Evolutionary conservation across 2,113 vertebrate species (phyloP).

Genomic region (Mirza zaza): DNA sequence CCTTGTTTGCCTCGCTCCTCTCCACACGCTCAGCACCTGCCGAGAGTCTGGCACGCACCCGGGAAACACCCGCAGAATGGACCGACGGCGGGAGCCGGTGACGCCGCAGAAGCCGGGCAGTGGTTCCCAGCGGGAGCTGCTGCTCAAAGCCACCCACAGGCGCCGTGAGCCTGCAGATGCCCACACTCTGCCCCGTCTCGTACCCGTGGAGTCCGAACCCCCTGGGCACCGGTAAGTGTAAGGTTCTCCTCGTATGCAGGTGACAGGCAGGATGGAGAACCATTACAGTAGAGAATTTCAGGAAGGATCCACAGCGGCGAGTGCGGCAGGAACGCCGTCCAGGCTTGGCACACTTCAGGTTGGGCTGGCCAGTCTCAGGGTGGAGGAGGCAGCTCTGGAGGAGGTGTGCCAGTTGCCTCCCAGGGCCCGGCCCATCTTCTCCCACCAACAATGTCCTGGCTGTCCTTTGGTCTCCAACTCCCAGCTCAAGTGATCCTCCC

Average conservation of each 20-base stretch:
- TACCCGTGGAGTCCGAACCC: not conserved
- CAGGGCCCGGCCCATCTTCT: not conserved
- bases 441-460: not conserved
- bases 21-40: not conserved
- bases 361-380: not conserved
- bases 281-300: not conserved
- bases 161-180: not conserved
- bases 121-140: not conserved
- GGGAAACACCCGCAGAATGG: not conserved
- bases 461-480: not conserved
- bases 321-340: not conserved
- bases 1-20: not conserved
- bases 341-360: not conserved
- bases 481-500: too few species aligned
- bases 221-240: not conserved
- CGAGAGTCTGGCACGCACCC: not conserved
- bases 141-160: not conserved
- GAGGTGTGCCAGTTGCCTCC: not conserved
- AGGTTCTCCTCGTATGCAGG: not conserved
- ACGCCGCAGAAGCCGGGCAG: not conserved
- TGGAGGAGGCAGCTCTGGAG: not conserved
- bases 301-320: not conserved
- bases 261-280: not conserved
- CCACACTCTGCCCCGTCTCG: not conserved
- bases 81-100: not conserved